A percentile compares a stretch with the other conserved stretches of the same genome.
These are phyloP conservation scores for Corythoichthys intestinalis DNA, from an alignment of 2,113 vertebrate genomes.

Conservation along the genomic window DNA sequence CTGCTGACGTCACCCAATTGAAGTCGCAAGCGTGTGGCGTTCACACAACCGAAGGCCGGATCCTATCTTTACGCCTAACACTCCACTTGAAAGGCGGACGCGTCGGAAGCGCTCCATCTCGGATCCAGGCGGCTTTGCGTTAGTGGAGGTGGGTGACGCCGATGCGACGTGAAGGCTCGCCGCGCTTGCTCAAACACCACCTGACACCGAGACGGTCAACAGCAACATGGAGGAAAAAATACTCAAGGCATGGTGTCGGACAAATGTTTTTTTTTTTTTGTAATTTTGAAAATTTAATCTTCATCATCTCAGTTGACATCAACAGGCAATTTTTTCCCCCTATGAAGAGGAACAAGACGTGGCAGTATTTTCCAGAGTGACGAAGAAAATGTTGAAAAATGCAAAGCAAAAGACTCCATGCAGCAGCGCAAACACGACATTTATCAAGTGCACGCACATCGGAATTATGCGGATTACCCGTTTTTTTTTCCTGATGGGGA, in stretches of 20 bases:
- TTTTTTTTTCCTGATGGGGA: background rate
- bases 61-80: slow-evolving; percentile 25
- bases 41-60: slow-evolving; percentile 8
- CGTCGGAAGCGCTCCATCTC: slow-evolving; percentile 43
- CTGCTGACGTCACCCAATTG: too few species aligned
- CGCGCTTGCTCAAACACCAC: slow-evolving; percentile 7
- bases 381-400: slow-evolving; percentile 41
- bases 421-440: background rate
- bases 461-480: background rate
- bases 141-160: slow-evolving; percentile 49
- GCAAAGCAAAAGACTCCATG: slow-evolving; percentile 25
- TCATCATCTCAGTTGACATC: slow-evolving; percentile 33
- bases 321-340: slow-evolving; percentile 31
- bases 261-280: slow-evolving; percentile 24
- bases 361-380: slow-evolving; percentile 39
- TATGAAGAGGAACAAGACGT: slow-evolving; percentile 36
- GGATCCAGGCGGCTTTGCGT: slow-evolving; percentile 40
- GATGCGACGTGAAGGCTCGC: slow-evolving; percentile 55
- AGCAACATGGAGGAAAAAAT: background rate
- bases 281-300: slow-evolving; percentile 4
- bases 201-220: slow-evolving; percentile 32
- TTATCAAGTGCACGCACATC: background rate
- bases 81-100: slow-evolving; percentile 34
- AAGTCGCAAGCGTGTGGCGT: too few species aligned
- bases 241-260: slow-evolving; percentile 22